Conservation (phyloP, 1,140 invertebrate genomes). For the Caenorhabditis brenneri region DNA sequence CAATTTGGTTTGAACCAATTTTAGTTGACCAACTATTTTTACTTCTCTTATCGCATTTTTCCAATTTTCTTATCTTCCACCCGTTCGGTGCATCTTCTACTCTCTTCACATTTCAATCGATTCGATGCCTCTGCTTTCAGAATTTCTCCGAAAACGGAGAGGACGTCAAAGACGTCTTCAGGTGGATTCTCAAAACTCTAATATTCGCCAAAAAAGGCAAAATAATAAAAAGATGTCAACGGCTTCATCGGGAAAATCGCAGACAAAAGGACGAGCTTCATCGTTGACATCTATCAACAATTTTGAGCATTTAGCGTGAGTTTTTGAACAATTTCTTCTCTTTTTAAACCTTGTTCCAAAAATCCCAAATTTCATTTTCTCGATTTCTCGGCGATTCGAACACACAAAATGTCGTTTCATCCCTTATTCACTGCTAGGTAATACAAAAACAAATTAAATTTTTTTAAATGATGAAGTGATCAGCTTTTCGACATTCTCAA, state of each 20-base stretch:
- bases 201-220: not conserved
- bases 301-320: conserved; percentile 15
- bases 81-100: not conserved
- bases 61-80: not conserved
- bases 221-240: conserved; percentile 4
- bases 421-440: not conserved
- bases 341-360: too few species aligned
- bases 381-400: not conserved
- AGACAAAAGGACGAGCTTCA: not conserved
- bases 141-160: conserved; percentile 21
- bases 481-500: not conserved
- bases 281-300: conserved; percentile 29
- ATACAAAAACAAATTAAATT: too few species aligned
- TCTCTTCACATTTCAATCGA: not conserved
- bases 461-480: too few species aligned
- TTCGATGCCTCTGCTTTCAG: conserved; percentile 33
- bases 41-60: not conserved
- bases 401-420: not conserved
- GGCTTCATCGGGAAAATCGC: not conserved
- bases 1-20: too few species aligned
- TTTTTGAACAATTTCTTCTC: too few species aligned
- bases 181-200: not conserved
- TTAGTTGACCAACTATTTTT: too few species aligned
- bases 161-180: conserved; percentile 6
- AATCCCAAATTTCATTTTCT: not conserved